Conservation (phyloP, 1,140 invertebrate species). For the Theocolax elegans region DNA sequence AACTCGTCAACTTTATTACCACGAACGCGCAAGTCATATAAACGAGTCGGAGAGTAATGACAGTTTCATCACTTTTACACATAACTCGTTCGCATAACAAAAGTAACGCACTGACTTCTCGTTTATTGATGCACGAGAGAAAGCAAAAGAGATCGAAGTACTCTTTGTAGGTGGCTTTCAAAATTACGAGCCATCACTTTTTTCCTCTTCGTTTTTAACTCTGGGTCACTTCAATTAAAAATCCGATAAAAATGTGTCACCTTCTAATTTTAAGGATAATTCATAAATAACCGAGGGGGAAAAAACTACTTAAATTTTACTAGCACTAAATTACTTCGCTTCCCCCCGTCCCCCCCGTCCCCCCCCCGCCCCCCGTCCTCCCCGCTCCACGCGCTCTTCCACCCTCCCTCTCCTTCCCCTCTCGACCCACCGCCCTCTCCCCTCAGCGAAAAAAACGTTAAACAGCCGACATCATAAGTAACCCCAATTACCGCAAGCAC, state of each 20-base stretch:
- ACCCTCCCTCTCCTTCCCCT: too few relatives aligned
- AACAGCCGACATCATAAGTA: slow-evolving; percentile 24
- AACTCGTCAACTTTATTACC: not conserved
- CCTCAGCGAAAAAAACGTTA: too few relatives aligned
- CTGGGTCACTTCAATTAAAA: not conserved
- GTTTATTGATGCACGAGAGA: slow-evolving; percentile 7
- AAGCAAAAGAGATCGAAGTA: not conserved
- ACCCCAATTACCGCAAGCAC: slow-evolving; percentile 31
- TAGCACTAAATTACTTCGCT: slow-evolving; percentile 33
- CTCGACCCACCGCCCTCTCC: too few relatives aligned
- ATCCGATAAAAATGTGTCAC: too few relatives aligned
- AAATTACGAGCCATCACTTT: slow-evolving; percentile 5
- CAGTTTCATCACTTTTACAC: slow-evolving; percentile 23
- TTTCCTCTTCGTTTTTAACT: not conserved
- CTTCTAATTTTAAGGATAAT: too few relatives aligned
- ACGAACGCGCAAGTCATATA: slow-evolving; percentile 1
- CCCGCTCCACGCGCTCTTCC: too few relatives aligned
- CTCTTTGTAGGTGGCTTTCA: slow-evolving; percentile 1
- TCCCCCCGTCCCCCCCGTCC: too few relatives aligned
- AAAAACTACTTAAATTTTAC: slow-evolving; percentile 35
- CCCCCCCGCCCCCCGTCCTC: too few relatives aligned
- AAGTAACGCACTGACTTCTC: not conserved
- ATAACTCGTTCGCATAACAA: too few relatives aligned
- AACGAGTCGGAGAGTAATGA: slow-evolving; percentile 13
- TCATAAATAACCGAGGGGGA: too few relatives aligned